These are phyloP conservation scores for Ochropleura leucogaster DNA, from an alignment of 2,888 invertebrate genomes.

Conservation along the genomic window DNA sequence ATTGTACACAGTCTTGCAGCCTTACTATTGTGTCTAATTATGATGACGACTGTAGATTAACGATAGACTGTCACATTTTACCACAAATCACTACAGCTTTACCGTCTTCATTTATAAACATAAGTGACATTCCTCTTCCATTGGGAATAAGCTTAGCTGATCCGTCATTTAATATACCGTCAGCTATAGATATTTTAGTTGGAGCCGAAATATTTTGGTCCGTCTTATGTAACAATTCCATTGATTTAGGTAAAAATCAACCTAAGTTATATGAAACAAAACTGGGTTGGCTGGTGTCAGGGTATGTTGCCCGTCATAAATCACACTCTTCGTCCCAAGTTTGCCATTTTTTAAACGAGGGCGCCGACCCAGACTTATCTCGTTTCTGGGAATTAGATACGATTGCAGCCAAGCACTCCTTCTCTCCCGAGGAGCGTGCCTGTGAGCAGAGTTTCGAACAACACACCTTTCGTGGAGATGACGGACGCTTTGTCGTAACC, in stretches of 20 bases:
- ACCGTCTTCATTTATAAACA: not conserved
- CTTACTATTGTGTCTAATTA: slow-evolving; percentile 7
- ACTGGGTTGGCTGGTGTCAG: slow-evolving; percentile 21
- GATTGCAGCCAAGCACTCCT: not conserved
- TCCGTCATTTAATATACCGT: slow-evolving; percentile 8
- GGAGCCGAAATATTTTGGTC: slow-evolving; percentile 8
- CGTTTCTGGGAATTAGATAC: slow-evolving; percentile 12
- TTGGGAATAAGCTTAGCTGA: slow-evolving; percentile 13
- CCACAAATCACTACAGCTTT: slow-evolving; percentile 9
- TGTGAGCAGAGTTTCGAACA: not conserved
- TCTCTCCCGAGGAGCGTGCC: slow-evolving; percentile 4
- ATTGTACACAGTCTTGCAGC: slow-evolving; percentile 9
- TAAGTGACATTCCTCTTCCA: not conserved
- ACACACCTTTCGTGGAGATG: not conserved
- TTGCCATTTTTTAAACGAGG: not conserved
- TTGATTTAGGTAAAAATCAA: slow-evolving; percentile 5
- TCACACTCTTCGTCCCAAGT: slow-evolving; percentile 6
- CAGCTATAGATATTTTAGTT: slow-evolving; percentile 7
- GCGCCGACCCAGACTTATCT: not conserved
- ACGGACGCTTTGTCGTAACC: slow-evolving; percentile 1
- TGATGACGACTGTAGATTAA: not conserved
- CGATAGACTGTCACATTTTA: slow-evolving; percentile 4
- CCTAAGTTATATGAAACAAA: slow-evolving; percentile 24
- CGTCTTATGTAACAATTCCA: not conserved
- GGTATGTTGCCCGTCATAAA: slow-evolving; percentile 13